Evolutionary conservation across 2,888 invertebrate species (phyloP).

Genomic region (Drosophila helvetica): DNA sequence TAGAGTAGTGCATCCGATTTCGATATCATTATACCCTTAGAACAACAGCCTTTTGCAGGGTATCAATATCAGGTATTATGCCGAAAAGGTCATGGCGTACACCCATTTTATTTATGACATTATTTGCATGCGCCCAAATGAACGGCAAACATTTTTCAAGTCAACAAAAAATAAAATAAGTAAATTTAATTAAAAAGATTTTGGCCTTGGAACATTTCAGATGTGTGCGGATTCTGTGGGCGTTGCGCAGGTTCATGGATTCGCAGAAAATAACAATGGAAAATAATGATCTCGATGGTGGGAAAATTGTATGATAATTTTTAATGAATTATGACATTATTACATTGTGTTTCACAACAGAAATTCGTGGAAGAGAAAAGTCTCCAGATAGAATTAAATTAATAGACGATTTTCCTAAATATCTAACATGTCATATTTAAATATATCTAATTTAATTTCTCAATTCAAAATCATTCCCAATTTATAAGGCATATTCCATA

Average conservation of each 20-base stretch:
- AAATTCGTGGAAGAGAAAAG: no score
- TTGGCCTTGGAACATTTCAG: constrained; percentile 2
- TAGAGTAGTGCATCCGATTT: no score
- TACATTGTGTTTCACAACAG: background rate
- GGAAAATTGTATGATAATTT: constrained; percentile 1
- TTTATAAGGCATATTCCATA: no score
- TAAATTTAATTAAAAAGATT: constrained; percentile 69
- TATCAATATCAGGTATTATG: constrained; percentile 31
- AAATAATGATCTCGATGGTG: constrained; percentile 12
- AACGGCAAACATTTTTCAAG: constrained; percentile 45
- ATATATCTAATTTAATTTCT: no score
- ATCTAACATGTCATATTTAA: background rate
- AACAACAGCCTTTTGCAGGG: background rate
- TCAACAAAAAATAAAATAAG: constrained; percentile 32
- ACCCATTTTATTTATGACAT: constrained; percentile 48
- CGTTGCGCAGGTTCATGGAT: constrained; percentile 16
- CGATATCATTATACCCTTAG: background rate
- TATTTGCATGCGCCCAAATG: constrained; percentile 66
- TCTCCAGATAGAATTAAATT: no score
- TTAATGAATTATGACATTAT: background rate
- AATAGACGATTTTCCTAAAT: background rate
- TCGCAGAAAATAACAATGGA: background rate
- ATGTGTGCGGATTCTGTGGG: constrained; percentile 3
- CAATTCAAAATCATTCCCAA: no score
- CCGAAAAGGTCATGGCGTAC: constrained; percentile 35